Evolutionary conservation across 2,113 vertebrate genomes (phyloP).

Genomic region (Esox niger): DNA sequence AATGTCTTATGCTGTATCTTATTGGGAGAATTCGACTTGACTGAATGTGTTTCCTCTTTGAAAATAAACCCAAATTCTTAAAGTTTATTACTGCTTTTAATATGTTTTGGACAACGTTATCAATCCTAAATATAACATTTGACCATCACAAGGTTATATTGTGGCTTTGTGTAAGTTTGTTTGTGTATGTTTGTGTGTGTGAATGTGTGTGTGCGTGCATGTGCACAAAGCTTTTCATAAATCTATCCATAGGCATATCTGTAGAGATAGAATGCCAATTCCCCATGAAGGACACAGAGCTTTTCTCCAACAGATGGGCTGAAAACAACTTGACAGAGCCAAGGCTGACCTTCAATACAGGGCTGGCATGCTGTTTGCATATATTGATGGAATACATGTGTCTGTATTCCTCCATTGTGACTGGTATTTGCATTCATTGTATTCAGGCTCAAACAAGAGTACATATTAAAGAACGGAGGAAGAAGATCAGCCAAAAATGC

Average conservation of each 20-base stretch:
- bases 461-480: not conserved
- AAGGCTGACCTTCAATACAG: constrained; percentile 22
- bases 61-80: no score
- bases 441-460: not conserved
- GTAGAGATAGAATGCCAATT: constrained; percentile 9
- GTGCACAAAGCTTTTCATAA: not conserved
- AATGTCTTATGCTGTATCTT: constrained; percentile 61
- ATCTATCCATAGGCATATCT: not conserved
- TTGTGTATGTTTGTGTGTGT: not conserved
- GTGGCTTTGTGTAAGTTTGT: not conserved
- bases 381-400: constrained; percentile 4
- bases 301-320: constrained; percentile 29
- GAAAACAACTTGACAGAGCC: constrained; percentile 16
- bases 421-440: constrained; percentile 25
- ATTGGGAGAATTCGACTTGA: constrained; percentile 64
- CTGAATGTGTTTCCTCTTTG: constrained; percentile 23
- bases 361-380: constrained; percentile 10
- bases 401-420: constrained; percentile 5
- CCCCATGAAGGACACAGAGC: constrained; percentile 13
- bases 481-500: not conserved
- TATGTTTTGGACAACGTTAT: constrained; percentile 31
- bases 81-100: constrained; percentile 59
- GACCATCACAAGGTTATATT: constrained; percentile 43
- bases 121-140: constrained; percentile 43
- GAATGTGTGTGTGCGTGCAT: not conserved